Percentiles rank a stretch among this genome's conserved stretches.
These are phyloP conservation scores for Cyprinodon brontotheroides DNA, from an alignment of 2,113 vertebrate species.

Conservation along the genomic window DNA sequence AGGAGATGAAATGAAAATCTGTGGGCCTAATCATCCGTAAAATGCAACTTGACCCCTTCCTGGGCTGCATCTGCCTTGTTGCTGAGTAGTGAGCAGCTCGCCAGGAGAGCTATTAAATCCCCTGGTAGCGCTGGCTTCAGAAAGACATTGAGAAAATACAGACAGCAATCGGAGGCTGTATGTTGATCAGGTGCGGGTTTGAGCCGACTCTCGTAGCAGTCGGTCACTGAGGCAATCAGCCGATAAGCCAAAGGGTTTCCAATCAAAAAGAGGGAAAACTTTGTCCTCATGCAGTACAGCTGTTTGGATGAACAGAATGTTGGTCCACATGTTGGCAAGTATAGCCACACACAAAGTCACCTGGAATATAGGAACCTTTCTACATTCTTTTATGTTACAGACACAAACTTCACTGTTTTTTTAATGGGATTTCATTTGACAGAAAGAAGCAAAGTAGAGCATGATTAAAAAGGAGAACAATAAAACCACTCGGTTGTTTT, in stretches of 20 bases:
- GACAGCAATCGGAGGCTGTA: constrained; percentile 31
- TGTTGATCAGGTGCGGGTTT: constrained; percentile 30
- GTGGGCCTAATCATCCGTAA: constrained; percentile 62
- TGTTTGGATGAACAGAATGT: background rate
- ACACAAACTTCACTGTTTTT: background rate
- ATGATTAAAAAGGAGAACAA: background rate
- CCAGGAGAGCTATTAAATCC: constrained; percentile 39
- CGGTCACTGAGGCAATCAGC: constrained; percentile 58
- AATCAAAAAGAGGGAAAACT: background rate
- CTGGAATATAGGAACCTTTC: background rate
- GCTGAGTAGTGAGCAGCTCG: constrained; percentile 28
- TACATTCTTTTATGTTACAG: background rate
- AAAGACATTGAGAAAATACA: constrained; percentile 19
- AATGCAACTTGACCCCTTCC: constrained; percentile 57
- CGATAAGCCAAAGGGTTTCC: background rate
- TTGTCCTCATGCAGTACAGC: background rate
- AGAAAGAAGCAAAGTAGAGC: background rate
- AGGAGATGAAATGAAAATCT: constrained; percentile 37
- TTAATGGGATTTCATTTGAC: background rate
- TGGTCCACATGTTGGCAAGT: background rate
- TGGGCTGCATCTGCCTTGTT: constrained; percentile 40
- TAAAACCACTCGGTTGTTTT: background rate
- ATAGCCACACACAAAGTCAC: background rate
- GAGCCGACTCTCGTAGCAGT: constrained; percentile 30
- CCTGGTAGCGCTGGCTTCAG: constrained; percentile 15